Evolutionary conservation across 2,113 vertebrate species (phyloP).

Genomic region (Hepsetus odoe): DNA sequence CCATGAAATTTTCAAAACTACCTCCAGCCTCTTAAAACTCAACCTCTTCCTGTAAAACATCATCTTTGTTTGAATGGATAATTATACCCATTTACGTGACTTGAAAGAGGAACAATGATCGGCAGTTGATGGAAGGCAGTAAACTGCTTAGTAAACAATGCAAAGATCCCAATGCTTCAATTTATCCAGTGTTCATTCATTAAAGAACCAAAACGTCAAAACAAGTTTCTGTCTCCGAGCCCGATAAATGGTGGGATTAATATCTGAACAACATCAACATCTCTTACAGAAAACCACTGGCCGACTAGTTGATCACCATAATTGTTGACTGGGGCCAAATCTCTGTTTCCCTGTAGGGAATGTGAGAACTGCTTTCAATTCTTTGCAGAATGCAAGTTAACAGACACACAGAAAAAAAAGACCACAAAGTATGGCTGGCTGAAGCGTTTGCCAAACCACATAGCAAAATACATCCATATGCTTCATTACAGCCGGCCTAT

Average conservation of each 20-base stretch:
- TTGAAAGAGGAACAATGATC: neutral
- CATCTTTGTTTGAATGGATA: neutral
- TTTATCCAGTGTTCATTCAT: neutral
- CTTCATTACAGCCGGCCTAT: conserved; percentile 39
- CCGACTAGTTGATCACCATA: neutral
- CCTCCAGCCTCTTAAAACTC: neutral
- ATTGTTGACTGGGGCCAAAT: neutral
- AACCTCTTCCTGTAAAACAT: neutral
- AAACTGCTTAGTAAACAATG: neutral
- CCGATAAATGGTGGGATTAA: neutral
- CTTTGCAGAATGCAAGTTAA: conserved; percentile 16
- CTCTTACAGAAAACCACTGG: neutral
- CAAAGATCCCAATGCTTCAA: neutral
- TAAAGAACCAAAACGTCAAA: neutral
- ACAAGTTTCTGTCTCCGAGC: neutral
- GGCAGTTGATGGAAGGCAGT: neutral
- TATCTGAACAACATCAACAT: neutral
- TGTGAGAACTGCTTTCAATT: conserved; percentile 40
- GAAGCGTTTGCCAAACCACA: conserved; percentile 53
- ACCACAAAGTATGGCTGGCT: conserved; percentile 43
- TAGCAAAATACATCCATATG: conserved; percentile 56
- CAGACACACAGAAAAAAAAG: conserved; percentile 30
- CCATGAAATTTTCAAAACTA: neutral
- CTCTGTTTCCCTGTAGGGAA: conserved; percentile 9
- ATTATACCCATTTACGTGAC: neutral